A percentile compares a stretch with the other conserved stretches of the same genome.
Conservation (phyloP, 2,797 vertebrate genomes). For the Leuciscus waleckii region DNA sequence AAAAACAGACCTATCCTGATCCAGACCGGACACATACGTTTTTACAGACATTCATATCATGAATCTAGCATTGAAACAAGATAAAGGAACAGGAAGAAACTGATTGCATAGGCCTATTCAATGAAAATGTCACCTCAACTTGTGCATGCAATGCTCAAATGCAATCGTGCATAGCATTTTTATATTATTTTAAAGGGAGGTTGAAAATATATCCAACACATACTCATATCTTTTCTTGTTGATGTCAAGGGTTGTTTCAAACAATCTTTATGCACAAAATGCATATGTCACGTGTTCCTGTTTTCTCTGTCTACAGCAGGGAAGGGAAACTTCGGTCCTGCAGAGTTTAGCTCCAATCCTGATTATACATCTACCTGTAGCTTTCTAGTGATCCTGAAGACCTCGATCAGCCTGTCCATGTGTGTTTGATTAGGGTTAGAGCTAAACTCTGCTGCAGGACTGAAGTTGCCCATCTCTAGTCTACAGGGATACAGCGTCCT, state of each 20-base stretch:
- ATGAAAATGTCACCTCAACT: background rate
- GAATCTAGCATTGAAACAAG: background rate
- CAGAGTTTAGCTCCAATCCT: background rate
- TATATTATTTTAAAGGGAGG: background rate
- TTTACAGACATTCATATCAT: background rate
- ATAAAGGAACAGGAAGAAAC: background rate
- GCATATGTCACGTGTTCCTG: background rate
- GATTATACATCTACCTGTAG: background rate
- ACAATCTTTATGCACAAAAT: background rate
- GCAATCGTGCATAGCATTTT: background rate
- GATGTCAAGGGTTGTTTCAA: background rate
- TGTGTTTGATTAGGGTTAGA: background rate
- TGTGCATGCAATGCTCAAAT: background rate
- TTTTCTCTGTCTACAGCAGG: background rate
- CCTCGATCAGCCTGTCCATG: background rate
- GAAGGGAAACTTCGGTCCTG: too few relatives aligned
- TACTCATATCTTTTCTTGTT: background rate
- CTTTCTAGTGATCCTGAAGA: background rate
- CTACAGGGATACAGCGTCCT: slow-evolving; percentile 63
- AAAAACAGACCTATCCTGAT: background rate
- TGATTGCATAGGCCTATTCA: background rate
- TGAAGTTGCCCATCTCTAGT: background rate
- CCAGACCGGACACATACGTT: background rate
- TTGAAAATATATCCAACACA: background rate
- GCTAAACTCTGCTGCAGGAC: too few relatives aligned